Base-by-base conservation (phyloP, 2,888 invertebrate genomes). In the Drosophila longiperda region DNA sequence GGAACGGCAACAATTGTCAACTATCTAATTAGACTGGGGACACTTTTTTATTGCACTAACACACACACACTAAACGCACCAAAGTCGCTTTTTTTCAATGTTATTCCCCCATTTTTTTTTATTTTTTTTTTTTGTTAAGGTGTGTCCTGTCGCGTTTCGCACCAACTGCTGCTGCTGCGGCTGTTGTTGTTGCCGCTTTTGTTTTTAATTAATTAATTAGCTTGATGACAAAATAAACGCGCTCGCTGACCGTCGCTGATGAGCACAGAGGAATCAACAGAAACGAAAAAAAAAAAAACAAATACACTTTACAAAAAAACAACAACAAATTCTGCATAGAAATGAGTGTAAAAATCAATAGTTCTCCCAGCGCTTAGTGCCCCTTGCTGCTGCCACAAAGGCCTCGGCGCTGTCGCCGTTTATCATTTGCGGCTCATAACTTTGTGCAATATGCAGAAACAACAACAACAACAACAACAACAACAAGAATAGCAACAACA, bases 391-490 rank as follows among this genome's bases (percentile, higher is more conserved):
- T 3, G 1, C 52, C 26, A 42, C 59, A 29, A n/a, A 58, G 58
- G 53, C 42, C 55, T 42, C 20, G 45, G 32, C 45, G 74, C 73
- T 62, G 59, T 63, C 40, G 83, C 79, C 82, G 82, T 87, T 87
- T 87, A 87, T 87, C 87, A 87, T 87, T 87, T 86, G 87, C 87
- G 87, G 89, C 89, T 87, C 87, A 87, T 87, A 89, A 87, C 89
- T 89, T 89, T 89, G 88, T 87, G 86, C 87, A 87, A 89, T 87
- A 89, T 89, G 85, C 83, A 86, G 83, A 87, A 85, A 76, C 67
- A 72, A 36, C 63, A 61, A 34, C 42, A 62, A 55, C 55, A 58
- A 32, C 57, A 57, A 34, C 20, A 23, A 36, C 40, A 29, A 29
- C 63, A 54, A 15, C 23, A 23, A 23, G 1, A 23, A 23, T 1